Evolutionary conservation across 2,888 invertebrate genomes (phyloP).

Genomic region (Helleia helle): DNA sequence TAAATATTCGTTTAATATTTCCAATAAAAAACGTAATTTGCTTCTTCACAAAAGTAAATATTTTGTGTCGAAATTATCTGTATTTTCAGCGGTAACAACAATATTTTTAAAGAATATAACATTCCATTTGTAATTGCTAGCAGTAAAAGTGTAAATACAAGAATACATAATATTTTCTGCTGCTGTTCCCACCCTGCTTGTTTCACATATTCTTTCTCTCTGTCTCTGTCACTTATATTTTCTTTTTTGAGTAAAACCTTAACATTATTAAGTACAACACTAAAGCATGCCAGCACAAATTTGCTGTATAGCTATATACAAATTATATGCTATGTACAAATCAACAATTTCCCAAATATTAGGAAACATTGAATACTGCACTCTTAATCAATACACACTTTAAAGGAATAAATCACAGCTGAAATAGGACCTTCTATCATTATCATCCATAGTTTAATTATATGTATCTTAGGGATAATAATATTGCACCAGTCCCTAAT

Average conservation of each 20-base stretch:
- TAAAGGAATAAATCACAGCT: conserved; percentile 63
- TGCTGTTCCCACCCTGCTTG: too few species aligned
- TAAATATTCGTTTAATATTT: too few species aligned
- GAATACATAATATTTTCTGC: too few species aligned
- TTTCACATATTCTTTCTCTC: too few species aligned
- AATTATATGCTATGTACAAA: conserved; percentile 5
- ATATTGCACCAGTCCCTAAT: conserved; percentile 31
- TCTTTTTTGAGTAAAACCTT: background rate
- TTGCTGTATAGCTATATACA: conserved; percentile 1
- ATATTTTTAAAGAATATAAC: too few species aligned
- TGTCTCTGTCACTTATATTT: background rate
- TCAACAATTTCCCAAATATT: conserved; percentile 6
- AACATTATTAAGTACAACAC: conserved; percentile 6
- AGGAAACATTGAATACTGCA: conserved; percentile 4
- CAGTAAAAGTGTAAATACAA: too few species aligned
- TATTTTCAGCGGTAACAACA: too few species aligned
- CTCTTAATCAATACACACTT: conserved; percentile 3
- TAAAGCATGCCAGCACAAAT: background rate
- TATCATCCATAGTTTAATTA: conserved; percentile 17
- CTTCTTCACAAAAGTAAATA: too few species aligned
- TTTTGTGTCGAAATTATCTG: too few species aligned
- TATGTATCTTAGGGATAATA: conserved; percentile 26
- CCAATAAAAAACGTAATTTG: too few species aligned
- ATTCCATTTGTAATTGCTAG: too few species aligned
- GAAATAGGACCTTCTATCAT: conserved; percentile 41